A percentile compares a stretch with the other conserved stretches of the same genome.
phyloP scores from a whole-genome alignment of 2,797 vertebrate genomes.

The Macrochelys suwanniensis region DNA sequence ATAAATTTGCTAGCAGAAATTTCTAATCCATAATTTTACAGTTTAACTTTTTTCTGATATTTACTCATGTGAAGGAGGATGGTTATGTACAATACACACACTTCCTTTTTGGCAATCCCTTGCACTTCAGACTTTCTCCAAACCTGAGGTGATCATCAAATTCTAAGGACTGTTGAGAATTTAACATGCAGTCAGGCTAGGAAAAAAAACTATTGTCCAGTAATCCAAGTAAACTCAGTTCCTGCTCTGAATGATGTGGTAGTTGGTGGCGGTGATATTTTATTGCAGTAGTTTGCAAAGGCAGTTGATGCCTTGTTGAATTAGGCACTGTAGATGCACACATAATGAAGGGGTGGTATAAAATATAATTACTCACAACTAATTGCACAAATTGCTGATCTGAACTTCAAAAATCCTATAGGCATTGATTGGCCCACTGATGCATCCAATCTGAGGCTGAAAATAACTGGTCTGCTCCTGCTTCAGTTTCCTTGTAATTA shows the following conservation, averaged over 20 bases:
- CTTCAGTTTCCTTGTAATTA: not conserved
- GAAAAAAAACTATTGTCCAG: not conserved
- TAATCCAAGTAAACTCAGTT: not conserved
- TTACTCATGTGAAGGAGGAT: not conserved
- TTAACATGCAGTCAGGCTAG: not conserved
- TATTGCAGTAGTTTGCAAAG: not conserved
- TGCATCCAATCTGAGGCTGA: not conserved
- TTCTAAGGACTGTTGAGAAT: not conserved
- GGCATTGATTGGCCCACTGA: not conserved
- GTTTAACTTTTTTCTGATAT: not conserved
- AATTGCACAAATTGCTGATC: accelerated
- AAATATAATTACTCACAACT: not conserved
- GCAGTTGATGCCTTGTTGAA: not conserved
- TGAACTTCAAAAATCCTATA: not conserved
- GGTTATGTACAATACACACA: not conserved
- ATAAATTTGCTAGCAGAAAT: not conserved
- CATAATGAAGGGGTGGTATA: not conserved
- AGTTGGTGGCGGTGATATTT: not conserved
- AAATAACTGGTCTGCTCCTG: not conserved
- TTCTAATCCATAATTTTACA: not conserved
- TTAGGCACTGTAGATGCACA: not conserved
- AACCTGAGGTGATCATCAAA: accelerated
- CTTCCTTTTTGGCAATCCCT: not conserved
- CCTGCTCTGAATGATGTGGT: not conserved
- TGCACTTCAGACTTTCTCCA: accelerated